Evolutionary conservation across 1,140 invertebrate species (phyloP).

Genomic region (Drosophila kepulauana): DNA sequence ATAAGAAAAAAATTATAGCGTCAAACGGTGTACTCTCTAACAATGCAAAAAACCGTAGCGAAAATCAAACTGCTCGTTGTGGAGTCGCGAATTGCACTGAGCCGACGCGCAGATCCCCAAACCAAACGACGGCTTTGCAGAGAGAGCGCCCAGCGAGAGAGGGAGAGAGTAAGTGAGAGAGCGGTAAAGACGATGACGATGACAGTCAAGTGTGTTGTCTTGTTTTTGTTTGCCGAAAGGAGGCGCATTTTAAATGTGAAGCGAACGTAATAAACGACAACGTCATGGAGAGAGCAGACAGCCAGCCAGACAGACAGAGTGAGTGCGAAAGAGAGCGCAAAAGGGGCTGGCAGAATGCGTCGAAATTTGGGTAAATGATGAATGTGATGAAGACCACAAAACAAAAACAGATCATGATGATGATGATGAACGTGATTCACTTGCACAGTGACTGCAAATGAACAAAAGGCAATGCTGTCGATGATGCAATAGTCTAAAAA

Average conservation of each 20-base stretch:
- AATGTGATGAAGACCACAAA: slow-evolving; percentile 9
- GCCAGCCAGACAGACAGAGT: slow-evolving; percentile 1
- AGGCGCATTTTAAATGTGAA: slow-evolving; percentile 59
- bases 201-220: slow-evolving; percentile 34
- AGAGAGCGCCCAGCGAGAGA: slow-evolving; percentile 20
- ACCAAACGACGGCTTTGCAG: slow-evolving; percentile 37
- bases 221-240: slow-evolving; percentile 37
- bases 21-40: slow-evolving; percentile 4
- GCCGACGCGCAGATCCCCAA: slow-evolving; percentile 12
- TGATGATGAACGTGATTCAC: slow-evolving; percentile 37
- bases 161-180: slow-evolving; percentile 19
- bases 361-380: slow-evolving; percentile 36
- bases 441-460: slow-evolving; percentile 7
- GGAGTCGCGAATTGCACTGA: slow-evolving; percentile 67
- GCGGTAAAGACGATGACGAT: slow-evolving; percentile 9
- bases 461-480: slow-evolving; percentile 1
- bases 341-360: slow-evolving; percentile 8
- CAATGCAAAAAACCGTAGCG: slow-evolving; percentile 26
- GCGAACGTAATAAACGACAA: slow-evolving; percentile 64
- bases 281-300: slow-evolving; percentile 22
- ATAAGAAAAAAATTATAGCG: slow-evolving; percentile 22
- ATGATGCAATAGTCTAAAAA: slow-evolving; percentile 65
- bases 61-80: slow-evolving; percentile 49
- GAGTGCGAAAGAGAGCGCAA: neutral
- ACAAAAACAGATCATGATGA: neutral